Evolutionary conservation across 23 tunicate species (phyloP), one percentile per base, ranked within the genome.

Genomic region (Halocynthia aurantium): DNA sequence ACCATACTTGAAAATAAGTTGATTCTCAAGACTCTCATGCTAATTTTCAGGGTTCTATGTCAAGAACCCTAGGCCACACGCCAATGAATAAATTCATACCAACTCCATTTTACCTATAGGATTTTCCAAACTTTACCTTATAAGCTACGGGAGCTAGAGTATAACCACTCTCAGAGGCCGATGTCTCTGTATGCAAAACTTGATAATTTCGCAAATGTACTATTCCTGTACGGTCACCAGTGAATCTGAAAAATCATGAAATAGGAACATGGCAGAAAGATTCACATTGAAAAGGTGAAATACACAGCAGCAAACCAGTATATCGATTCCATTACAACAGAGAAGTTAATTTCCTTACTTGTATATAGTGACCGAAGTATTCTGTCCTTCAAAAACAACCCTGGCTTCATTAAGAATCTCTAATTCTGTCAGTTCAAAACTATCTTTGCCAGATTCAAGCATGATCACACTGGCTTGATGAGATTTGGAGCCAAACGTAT

Each of bases 71-170:
- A 31, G 4, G 44, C 4, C 44, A 31, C 2, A 31, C 44, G n/a
- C n/a, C n/a, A n/a, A 31, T 31, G 4, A 31, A 31, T 31, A 31
- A 31, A 31, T 31, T 31, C 44, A 31, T 31, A 31, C 44, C 44
- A 4, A 31, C 44, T 31, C 4, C 44, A 31, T 31, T 31, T 31
- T 0, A 31, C 44, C 44, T 31, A 31, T 31, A 4, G 44, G 4
- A 31, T 31, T 31, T 4, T 31, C 4, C 52, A 20, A 0, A 8
- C 8, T 8, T 73, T 54, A 76, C 80, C 80, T 56, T 51, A 55
- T 54, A 76, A 7, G 80, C 80, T 6, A 76, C 80, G 4, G 80
- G 80, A 19, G 80, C 80, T 9, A 76, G 68, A 56, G 80, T 76
- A 22, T 51, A 76, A 7, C 80, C 80, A 22, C 61, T 58, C 10